phyloP scores from a whole-genome alignment of 2,888 invertebrate genomes.

The Chymomyza caudatula region DNA sequence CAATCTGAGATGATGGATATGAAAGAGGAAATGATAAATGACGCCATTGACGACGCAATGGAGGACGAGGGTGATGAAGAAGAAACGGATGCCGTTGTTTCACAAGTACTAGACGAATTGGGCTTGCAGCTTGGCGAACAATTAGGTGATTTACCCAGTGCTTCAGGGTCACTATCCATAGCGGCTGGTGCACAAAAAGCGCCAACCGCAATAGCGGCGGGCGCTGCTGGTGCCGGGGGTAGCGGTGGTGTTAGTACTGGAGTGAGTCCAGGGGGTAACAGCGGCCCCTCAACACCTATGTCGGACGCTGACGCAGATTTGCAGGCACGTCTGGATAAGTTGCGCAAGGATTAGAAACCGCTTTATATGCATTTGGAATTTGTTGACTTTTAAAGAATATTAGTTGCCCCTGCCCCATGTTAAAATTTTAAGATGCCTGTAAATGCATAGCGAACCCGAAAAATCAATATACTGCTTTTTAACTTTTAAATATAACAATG shows the following conservation, averaged over 20 bases:
- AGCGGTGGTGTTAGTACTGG: conserved; percentile 77
- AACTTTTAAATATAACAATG: conserved; percentile 30
- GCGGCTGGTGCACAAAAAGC: conserved; percentile 83
- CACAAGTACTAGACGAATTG: conserved; percentile 97
- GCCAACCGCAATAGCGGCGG: conserved; percentile 79
- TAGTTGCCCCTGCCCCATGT: conserved; percentile 27
- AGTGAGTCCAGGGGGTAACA: conserved; percentile 76
- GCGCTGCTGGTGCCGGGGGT: conserved; percentile 76
- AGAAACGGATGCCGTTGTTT: conserved; percentile 96
- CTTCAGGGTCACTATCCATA: conserved; percentile 81
- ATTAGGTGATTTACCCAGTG: conserved; percentile 89
- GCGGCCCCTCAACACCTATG: conserved; percentile 79
- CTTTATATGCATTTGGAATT: background rate
- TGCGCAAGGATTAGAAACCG: conserved; percentile 79
- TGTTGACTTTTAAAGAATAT: background rate
- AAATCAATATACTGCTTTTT: conserved; percentile 3
- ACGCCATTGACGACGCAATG: conserved; percentile 99
- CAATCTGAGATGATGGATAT: conserved; percentile 99
- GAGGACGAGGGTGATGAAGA: conserved; percentile 99
- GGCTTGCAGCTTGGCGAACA: conserved; percentile 96
- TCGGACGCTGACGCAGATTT: conserved; percentile 97
- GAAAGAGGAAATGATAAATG: conserved; percentile 99
- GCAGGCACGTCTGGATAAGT: conserved; percentile 96
- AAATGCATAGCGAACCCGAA: background rate
- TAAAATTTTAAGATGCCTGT: conserved; percentile 25